Base-by-base conservation (phyloP, 2,888 invertebrate species). In the Nymphalis polychloros region DNA sequence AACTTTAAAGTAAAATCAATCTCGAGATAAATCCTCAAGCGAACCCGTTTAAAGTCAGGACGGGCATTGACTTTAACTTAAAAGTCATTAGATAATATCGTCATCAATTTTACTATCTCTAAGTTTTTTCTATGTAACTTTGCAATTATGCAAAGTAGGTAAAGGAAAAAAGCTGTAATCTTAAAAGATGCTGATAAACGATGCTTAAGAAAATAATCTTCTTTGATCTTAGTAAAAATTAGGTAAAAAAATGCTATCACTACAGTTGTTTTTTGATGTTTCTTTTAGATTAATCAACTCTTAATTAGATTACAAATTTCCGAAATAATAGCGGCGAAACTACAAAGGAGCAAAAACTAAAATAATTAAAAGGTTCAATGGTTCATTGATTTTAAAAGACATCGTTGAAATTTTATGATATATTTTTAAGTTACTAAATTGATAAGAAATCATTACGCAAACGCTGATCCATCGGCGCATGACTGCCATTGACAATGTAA, bases 401-500 rank as follows among this genome's bases (percentile, higher is more conserved):
- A 10, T 8, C 19, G 7, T 8, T 31, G 17, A 19, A 57, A 57
- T 17, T 1, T 7, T 35, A 23, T 57, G 19, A 19, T n/a, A 41
- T 62, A 41, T 62, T 57, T 19, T 35, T 48, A n/a, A 35, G 48
- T 47, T 55, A 66, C 7, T 48, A 48, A 49, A 63, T 69, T 63
- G 69, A 72, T 71, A 68, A 71, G 66, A 50, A 73, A 70, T 72
- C 64, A 50, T 62, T 20, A 48, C 57, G 69, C 66, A 55, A 50
- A 52, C 65, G 72, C 70, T 73, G 74, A 74, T 76, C 69, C 69
- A 71, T 67, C 63, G 67, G 61, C 67, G 69, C 72, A 73, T 71
- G 73, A 66, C 59, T 64, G 72, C 67, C 74, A 75, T 73, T 75
- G 73, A 72, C 77, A 80, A 75, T 81, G 84, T 83, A 81, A 87